phyloP scores from a whole-genome alignment of 2,888 invertebrate genomes.

The Dione juno region DNA sequence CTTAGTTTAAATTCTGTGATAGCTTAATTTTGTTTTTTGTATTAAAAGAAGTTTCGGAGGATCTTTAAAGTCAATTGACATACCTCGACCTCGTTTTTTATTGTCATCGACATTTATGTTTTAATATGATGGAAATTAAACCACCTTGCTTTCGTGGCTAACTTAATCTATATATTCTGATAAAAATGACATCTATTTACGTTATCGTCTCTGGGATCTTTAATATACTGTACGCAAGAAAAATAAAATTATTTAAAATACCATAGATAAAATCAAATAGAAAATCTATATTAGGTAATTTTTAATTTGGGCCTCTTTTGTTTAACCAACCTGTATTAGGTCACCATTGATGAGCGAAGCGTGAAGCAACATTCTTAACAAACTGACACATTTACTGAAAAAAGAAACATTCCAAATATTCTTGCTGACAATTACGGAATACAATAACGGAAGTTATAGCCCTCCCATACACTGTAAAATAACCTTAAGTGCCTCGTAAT shows the following conservation, averaged over 20 bases:
- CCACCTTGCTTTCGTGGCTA: not conserved
- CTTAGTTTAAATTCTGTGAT: not conserved
- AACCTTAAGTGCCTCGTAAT: conserved; percentile 47
- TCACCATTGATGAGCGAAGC: conserved; percentile 19
- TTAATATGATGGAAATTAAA: not conserved
- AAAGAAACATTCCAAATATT: conserved; percentile 30
- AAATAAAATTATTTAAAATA: conserved; percentile 6
- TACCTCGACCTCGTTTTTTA: not conserved
- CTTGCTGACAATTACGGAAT: conserved; percentile 32
- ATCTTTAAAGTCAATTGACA: not conserved
- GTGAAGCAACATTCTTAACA: conserved; percentile 32
- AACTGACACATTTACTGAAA: conserved; percentile 22
- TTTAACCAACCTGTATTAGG: conserved; percentile 24
- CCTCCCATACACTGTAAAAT: conserved; percentile 40
- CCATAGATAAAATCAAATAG: conserved; percentile 20
- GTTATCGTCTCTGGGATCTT: not conserved
- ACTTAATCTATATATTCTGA: conserved; percentile 14
- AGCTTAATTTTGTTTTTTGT: not conserved
- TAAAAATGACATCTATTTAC: conserved; percentile 21
- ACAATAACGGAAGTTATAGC: conserved; percentile 41
- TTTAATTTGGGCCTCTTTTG: conserved; percentile 8
- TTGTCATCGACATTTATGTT: conserved; percentile 1
- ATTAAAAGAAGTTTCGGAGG: not conserved
- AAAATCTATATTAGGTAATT: conserved; percentile 6
- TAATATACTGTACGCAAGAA: conserved; percentile 11